Evolutionary conservation across 2,888 invertebrate genomes (phyloP), one percentile per base, ranked within the genome.

Genomic region (Gryllus longicercus): DNA sequence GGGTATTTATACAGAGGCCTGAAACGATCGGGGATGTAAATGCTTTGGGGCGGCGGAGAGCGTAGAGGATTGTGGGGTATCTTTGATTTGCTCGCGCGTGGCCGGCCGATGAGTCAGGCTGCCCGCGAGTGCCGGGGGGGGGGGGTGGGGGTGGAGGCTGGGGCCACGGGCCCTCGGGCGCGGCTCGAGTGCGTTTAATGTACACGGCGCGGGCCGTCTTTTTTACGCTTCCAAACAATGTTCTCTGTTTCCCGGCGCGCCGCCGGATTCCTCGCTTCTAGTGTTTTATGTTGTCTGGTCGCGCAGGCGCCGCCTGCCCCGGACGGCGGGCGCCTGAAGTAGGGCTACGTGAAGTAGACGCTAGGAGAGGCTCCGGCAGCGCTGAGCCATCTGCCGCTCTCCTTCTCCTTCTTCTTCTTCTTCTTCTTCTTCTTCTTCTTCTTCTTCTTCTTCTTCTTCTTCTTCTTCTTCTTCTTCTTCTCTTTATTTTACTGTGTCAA

Each of bases 161-260:
- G 63, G 16, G 0, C 63, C 11, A 5, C 11, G n/a, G 1, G n/a
- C 63, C 4, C 63, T 1, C 38, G 38, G 38, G 38, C n/a, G 10
- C 63, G 63, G n/a, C 63, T 63, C 63, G 63, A 63, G 63, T 63
- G 63, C 63, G 63, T 63, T 14, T 63, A 63, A 63, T 63, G 63
- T 63, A 63, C 16, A 63, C 63, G 63, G 63, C 63, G 63, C 63
- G 63, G 16, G 63, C 63, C 16, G 63, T 63, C 63, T n/a, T 63
- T 63, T 63, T 63, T 63, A 63, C 63, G 63, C 63, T 63, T 63
- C 63, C 63, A 63, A 63, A 63, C 63, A 63, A 63, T 63, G 63
- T 63, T 63, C 63, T 63, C 63, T 63, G 63, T 63, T 63, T 63
- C 63, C 63, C 14, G 16, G 63, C 63, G 63, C 63, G 38, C 63